Percentiles rank a stretch among this genome's conserved stretches.
Evolutionary conservation across 2,797 vertebrate species (phyloP).

Genomic region (Allobates femoralis): DNA sequence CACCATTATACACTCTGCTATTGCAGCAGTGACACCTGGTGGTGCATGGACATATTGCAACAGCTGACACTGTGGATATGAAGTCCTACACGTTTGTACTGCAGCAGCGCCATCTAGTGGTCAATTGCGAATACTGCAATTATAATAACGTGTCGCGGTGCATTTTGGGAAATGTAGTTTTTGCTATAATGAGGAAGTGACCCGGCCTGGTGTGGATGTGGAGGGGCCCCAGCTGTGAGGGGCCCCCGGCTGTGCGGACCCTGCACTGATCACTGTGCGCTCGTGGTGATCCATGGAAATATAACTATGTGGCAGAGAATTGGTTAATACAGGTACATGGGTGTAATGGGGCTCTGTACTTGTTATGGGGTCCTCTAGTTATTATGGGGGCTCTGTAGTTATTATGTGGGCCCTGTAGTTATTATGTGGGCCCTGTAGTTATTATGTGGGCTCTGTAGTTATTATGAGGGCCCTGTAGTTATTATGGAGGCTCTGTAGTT

Average conservation of each 20-base stretch:
- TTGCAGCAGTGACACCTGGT: not conserved
- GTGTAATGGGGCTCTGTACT: not conserved
- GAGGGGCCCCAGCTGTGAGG: not conserved
- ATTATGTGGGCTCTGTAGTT: too few relatives aligned
- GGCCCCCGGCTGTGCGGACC: too few relatives aligned
- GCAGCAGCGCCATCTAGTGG: conserved; percentile 17
- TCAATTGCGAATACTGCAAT: too few relatives aligned
- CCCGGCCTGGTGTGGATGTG: not conserved
- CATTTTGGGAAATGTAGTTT: conserved; percentile 21
- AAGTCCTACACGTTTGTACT: not conserved
- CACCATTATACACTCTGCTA: too few relatives aligned
- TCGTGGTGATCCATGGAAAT: not conserved
- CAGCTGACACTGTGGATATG: too few relatives aligned
- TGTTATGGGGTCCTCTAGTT: not conserved
- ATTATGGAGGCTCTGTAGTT: not conserved
- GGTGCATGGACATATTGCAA: too few relatives aligned
- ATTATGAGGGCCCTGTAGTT: too few relatives aligned
- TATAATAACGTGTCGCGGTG: not conserved
- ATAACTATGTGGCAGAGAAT: not conserved
- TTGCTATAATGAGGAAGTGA: not conserved
- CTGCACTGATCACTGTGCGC: not conserved
- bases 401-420: not conserved
- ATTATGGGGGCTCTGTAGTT: not conserved
- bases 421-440: too few relatives aligned
- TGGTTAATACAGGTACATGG: not conserved